Conservation (phyloP, 2,888 invertebrate species). For the Empis livida region DNA sequence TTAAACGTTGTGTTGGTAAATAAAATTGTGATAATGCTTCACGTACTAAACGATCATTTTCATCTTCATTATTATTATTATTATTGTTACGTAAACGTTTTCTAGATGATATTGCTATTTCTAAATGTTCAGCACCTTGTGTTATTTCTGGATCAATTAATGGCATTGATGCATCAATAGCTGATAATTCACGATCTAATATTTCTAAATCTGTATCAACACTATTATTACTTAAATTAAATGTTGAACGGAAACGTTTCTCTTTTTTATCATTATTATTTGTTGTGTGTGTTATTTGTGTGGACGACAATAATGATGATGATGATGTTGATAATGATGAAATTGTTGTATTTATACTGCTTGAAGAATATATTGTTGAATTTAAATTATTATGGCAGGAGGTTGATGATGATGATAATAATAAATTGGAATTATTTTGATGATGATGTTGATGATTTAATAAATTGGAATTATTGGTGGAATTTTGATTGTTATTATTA, state of each 20-base stretch:
- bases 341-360: neutral
- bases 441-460: conserved; percentile 2
- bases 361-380: too few relatives aligned
- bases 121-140: conserved; percentile 35
- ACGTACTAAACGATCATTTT: conserved; percentile 53
- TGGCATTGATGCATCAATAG: conserved; percentile 37
- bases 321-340: neutral
- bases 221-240: conserved; percentile 19
- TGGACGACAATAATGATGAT: neutral
- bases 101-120: conserved; percentile 33
- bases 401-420: neutral
- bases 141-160: conserved; percentile 36
- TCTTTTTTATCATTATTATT: conserved; percentile 10
- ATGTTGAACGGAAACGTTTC: conserved; percentile 23
- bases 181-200: conserved; percentile 35
- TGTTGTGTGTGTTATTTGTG: neutral
- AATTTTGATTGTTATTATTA: conserved; percentile 1
- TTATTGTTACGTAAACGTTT: conserved; percentile 27
- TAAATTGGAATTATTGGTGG: neutral
- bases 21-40: conserved; percentile 60
- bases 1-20: conserved; percentile 52
- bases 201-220: conserved; percentile 36
- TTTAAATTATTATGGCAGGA: neutral
- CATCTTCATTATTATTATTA: conserved; percentile 39
- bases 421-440: conserved; percentile 4